These are phyloP conservation scores for Corythornis cristatus DNA, from an alignment of 2,113 vertebrate species.

Conservation along the genomic window DNA sequence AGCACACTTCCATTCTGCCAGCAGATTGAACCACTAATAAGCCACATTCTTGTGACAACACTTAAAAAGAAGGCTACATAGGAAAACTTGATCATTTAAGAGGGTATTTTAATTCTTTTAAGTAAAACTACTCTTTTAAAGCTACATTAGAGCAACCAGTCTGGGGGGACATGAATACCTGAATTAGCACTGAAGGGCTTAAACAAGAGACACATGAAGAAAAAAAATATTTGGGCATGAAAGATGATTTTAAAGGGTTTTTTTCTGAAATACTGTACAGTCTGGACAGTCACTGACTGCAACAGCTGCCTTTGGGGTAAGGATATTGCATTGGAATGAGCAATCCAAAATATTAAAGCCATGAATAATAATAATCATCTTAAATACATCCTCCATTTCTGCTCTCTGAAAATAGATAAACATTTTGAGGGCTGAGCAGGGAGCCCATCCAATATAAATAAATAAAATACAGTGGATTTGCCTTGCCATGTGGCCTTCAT, in stretches of 20 bases:
- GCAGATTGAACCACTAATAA: not conserved
- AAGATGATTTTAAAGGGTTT: not conserved
- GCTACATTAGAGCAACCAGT: not conserved
- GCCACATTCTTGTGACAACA: not conserved
- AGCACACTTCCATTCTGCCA: not conserved
- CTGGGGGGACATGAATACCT: not conserved
- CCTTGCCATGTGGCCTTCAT: not conserved
- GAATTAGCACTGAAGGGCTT: not conserved
- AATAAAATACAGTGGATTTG: not conserved
- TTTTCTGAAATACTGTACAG: not conserved
- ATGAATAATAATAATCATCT: too few relatives aligned
- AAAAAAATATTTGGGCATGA: not conserved
- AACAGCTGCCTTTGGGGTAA: not conserved
- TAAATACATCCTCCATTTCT: not conserved
- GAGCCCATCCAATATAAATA: not conserved
- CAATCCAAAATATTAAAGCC: not conserved
- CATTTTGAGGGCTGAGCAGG: not conserved
- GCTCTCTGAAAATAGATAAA: not conserved
- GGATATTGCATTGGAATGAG: not conserved
- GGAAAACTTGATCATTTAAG: not conserved
- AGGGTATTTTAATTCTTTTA: not conserved
- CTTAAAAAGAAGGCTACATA: not conserved
- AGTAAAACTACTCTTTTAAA: not conserved
- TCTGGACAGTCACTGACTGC: not conserved
- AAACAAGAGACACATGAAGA: not conserved